Evolutionary conservation across 1,140 invertebrate genomes (phyloP).

Genomic region (Zaprionus lachaisei): DNA sequence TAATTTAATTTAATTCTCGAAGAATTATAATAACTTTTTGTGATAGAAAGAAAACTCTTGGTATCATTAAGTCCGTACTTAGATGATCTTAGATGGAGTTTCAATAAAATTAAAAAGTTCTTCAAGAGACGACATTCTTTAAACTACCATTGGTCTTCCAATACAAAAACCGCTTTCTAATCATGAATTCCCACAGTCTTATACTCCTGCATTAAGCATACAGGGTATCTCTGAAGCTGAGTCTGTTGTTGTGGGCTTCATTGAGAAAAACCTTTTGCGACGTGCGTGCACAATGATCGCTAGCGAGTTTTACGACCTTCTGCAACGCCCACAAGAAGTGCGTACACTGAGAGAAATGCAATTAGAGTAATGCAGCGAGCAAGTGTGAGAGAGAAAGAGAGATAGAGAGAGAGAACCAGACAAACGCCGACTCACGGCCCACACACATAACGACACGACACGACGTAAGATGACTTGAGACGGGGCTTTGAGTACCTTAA

Average conservation of each 20-base stretch:
- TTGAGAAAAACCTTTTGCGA: conserved; percentile 71
- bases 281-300: conserved; percentile 71
- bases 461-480: conserved; percentile 17
- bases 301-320: conserved; percentile 73
- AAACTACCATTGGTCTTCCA: no score
- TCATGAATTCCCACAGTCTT: not conserved
- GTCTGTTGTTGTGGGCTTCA: conserved; percentile 51
- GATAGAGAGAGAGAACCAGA: conserved; percentile 31
- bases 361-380: conserved; percentile 40
- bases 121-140: not conserved
- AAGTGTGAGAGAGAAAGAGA: conserved; percentile 19
- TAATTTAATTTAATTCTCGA: not conserved
- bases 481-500: conserved; percentile 33
- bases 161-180: not conserved
- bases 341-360: conserved; percentile 73
- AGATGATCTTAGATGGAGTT: not conserved
- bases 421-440: conserved; percentile 64
- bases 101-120: not conserved
- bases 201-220: not conserved
- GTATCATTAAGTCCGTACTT: no score
- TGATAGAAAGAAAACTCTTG: no score
- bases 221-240: conserved; percentile 26
- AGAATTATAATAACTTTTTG: not conserved
- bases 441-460: conserved; percentile 52
- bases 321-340: conserved; percentile 65